Evolutionary conservation across 2,797 vertebrate genomes (phyloP), one percentile per base, ranked within the genome.

Genomic region (Babyrousa celebensis): DNA sequence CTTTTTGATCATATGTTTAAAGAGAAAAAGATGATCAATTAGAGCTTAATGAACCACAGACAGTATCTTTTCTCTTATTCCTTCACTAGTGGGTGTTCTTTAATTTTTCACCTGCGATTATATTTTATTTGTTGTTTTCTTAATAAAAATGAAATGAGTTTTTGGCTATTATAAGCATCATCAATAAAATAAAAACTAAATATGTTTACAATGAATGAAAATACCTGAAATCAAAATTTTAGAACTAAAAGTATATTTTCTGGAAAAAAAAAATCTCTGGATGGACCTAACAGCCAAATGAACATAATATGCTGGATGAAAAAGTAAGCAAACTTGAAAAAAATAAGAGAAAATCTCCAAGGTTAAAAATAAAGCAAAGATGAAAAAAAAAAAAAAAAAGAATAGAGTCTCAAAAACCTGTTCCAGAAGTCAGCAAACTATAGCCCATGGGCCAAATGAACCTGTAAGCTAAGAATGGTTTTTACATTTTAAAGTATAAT

Each of bases 121-220:
- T 1, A 68, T 89, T 70, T 93, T 68, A 74, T 70, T 87, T 52
- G 75, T 96, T 12, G 87, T 94, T 80, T 86, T 77, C 83, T 94
- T 87, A 83, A 68, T 70, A 79, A 95, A 95, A 94, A 56, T 72
- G 21, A n/a, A 93, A n/a, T 70, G 27, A 70, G 21, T 62, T 58
- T 92, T 52, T 71, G 36, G 2, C 17, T 65, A 12, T 65, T 32
- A 27, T 58, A 89, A 67, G 1, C 52, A n/a, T 65, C 8, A 68
- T 91, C 17, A 93, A 32, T 25, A 36, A 52, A 89, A 20, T 62
- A n/a, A 52, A 95, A 56, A 25, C 12, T 36, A 85, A 91, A 80
- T 21, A 54, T 58, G 4, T 54, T 71, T 60, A 85, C 11, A 52
- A 88, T 82, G 32, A 94, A 77, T 82, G 25, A 95, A 85, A 75